These are phyloP conservation scores for Peromyscus nudipes DNA, from an alignment of 2,797 vertebrate genomes.

Conservation along the genomic window DNA sequence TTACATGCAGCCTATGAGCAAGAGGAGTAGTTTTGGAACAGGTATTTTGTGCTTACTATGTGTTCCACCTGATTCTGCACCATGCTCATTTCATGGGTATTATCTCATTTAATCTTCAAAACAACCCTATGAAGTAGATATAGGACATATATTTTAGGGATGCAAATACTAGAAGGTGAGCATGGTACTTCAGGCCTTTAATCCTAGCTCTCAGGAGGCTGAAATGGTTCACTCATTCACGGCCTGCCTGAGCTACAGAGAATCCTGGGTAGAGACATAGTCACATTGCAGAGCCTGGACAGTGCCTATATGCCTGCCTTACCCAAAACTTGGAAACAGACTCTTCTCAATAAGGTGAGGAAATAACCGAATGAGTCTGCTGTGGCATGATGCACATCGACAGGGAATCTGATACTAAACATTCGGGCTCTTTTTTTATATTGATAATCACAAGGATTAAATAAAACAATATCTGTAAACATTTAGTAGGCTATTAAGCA, in stretches of 20 bases:
- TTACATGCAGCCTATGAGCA: not conserved
- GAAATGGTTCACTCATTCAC: not conserved
- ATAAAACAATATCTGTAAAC: not conserved
- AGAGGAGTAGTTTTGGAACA: not conserved
- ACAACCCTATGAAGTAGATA: not conserved
- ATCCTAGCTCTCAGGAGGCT: not conserved
- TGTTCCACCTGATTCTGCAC: not conserved
- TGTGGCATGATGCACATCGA: not conserved
- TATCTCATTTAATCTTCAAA: constrained; percentile 3
- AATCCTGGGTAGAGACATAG: not conserved
- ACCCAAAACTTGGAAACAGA: not conserved
- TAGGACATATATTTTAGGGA: not conserved
- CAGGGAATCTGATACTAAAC: not conserved
- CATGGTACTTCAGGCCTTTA: not conserved
- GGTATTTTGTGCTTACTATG: not conserved
- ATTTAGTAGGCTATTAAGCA: not conserved
- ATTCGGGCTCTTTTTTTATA: constrained; percentile 9
- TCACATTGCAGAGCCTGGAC: not conserved
- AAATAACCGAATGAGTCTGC: not conserved
- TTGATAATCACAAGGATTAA: not conserved
- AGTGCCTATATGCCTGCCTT: not conserved
- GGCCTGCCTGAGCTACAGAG: not conserved
- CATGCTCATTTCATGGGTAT: not conserved
- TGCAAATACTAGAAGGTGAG: not conserved
- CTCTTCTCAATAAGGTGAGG: not conserved